Conservation (phyloP, 2,888 invertebrate species). For the Alsophila aescularia region DNA sequence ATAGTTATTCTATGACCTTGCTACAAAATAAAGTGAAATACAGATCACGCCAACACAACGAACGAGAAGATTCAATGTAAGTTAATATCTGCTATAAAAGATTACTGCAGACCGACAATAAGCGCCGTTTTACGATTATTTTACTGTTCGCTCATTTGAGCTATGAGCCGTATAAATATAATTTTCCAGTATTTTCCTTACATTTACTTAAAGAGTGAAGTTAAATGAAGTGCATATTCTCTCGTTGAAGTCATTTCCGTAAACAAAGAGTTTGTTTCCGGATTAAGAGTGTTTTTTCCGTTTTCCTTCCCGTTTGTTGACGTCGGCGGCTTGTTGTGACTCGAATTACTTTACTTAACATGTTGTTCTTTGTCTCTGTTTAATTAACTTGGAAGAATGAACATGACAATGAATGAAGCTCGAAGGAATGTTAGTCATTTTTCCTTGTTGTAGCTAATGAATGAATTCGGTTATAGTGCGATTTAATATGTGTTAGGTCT, state of each 20-base stretch:
- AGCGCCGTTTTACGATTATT: conserved; percentile 7
- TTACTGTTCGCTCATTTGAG: background rate
- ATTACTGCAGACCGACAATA: background rate
- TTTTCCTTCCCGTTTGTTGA: conserved; percentile 1
- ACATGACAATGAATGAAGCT: background rate
- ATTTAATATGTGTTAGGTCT: too few species aligned
- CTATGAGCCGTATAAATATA: conserved; percentile 8
- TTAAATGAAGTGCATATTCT: conserved; percentile 1
- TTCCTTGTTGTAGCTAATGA: background rate
- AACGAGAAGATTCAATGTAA: background rate
- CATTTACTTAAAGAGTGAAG: conserved; percentile 5
- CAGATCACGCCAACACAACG: conserved; percentile 1
- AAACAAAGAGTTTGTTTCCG: conserved; percentile 2
- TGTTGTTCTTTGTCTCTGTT: conserved; percentile 3
- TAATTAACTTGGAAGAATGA: conserved; percentile 1
- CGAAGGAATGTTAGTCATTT: background rate
- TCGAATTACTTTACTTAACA: conserved; percentile 21
- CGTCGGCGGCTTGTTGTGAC: background rate
- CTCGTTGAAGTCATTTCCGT: conserved; percentile 3
- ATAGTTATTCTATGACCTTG: too few species aligned
- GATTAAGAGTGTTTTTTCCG: conserved; percentile 4
- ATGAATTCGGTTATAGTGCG: background rate
- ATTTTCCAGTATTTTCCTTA: background rate
- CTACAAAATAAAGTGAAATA: background rate
- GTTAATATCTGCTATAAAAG: background rate